These are phyloP conservation scores for Varanus salvator DNA, from an alignment of 2,113 vertebrate genomes.

Conservation along the genomic window DNA sequence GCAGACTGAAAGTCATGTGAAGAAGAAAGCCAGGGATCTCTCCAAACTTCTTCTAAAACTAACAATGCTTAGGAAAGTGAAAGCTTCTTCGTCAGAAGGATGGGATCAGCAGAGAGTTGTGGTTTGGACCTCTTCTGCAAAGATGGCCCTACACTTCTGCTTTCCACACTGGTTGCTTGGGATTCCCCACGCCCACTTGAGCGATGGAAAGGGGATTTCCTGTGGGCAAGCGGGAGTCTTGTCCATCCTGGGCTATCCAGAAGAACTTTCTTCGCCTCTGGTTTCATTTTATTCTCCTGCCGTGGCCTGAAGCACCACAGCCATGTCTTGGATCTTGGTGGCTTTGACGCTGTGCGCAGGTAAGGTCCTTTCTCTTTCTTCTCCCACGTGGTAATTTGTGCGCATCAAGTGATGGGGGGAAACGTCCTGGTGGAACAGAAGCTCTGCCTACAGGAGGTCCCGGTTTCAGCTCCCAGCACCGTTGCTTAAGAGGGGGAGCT, in stretches of 20 bases:
- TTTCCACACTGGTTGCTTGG: not conserved
- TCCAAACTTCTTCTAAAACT: too few species aligned
- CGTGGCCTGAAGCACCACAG: not conserved
- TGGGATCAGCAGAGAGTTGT: not conserved
- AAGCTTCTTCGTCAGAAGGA: not conserved
- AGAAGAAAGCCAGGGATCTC: too few species aligned
- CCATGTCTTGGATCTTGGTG: not conserved
- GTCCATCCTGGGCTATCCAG: not conserved
- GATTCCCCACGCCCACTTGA: not conserved
- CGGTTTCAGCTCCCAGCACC: too few species aligned
- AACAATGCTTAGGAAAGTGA: too few species aligned
- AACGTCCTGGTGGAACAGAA: too few species aligned
- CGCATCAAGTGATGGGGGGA: too few species aligned
- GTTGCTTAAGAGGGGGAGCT: too few species aligned
- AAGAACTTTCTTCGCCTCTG: not conserved
- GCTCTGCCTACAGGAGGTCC: too few species aligned
- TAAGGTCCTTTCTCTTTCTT: not conserved
- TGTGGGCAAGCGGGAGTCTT: not conserved
- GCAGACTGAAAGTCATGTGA: not conserved
- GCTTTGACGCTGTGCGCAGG: not conserved
- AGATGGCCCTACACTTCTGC: not conserved
- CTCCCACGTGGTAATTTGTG: too few species aligned
- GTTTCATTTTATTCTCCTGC: too few species aligned
- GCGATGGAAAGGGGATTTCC: constrained; percentile 10
- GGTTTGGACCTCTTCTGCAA: not conserved